phyloP scores from a whole-genome alignment of 2,113 vertebrate genomes.

The Upupa epops region DNA sequence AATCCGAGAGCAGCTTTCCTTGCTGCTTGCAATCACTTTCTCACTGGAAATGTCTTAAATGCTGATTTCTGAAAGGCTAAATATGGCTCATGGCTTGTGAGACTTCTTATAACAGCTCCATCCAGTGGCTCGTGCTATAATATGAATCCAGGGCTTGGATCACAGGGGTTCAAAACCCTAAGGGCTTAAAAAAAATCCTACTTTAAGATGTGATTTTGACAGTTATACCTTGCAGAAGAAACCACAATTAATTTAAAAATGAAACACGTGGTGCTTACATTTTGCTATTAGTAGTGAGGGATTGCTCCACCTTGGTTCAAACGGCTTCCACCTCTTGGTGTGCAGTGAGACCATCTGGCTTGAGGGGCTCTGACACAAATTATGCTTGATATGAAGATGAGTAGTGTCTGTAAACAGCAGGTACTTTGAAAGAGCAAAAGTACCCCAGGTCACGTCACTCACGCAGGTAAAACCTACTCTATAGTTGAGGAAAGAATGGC shows the following conservation, averaged over 20 bases:
- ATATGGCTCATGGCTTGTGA: not conserved
- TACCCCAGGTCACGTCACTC: not conserved
- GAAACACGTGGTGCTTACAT: not conserved
- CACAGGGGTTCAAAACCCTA: not conserved
- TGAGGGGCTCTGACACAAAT: slow-evolving; percentile 6
- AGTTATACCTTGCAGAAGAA: not conserved
- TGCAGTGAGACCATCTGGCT: not conserved
- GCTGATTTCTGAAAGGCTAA: not conserved
- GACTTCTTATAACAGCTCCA: slow-evolving; percentile 44
- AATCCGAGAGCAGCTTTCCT: not conserved
- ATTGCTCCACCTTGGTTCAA: not conserved
- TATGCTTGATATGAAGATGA: not conserved
- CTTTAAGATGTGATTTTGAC: not conserved
- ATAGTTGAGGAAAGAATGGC: not conserved
- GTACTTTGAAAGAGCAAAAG: slow-evolving; percentile 10
- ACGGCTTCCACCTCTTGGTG: not conserved
- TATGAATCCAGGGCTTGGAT: not conserved
- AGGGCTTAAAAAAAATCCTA: not conserved
- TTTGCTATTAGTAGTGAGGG: not conserved
- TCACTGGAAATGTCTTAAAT: not conserved
- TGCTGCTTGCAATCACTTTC: not conserved
- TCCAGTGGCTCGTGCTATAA: slow-evolving; percentile 29
- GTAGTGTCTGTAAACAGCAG: not conserved
- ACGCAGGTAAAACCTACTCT: not conserved
- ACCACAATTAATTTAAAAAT: not conserved